Evolutionary conservation across 2,797 vertebrate species (phyloP).

Genomic region (Australoheros facetus): DNA sequence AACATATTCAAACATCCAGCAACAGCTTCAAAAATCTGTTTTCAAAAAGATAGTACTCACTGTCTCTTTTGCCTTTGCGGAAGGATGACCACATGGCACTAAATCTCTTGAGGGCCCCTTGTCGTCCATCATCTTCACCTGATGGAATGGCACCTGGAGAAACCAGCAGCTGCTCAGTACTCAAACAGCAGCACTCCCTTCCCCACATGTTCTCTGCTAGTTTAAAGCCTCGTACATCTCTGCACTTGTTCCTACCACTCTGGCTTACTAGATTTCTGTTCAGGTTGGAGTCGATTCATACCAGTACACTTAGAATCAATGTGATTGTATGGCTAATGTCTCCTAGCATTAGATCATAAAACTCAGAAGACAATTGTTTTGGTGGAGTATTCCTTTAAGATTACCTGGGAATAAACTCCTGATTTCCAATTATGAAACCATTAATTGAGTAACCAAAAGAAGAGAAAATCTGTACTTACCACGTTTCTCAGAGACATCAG

Average conservation of each 20-base stretch:
- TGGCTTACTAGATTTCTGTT: background rate
- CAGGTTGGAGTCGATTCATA: background rate
- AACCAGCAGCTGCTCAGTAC: background rate
- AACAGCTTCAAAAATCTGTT: background rate
- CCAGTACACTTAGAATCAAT: background rate
- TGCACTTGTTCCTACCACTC: background rate
- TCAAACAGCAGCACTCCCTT: background rate
- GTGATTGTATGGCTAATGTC: background rate
- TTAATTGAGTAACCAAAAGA: background rate
- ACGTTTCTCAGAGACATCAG: constrained; percentile 42
- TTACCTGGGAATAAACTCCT: no score
- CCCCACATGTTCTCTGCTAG: background rate
- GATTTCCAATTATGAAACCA: background rate
- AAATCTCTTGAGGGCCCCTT: constrained; percentile 74
- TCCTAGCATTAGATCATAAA: background rate
- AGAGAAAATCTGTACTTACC: constrained; percentile 35
- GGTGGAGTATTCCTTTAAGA: background rate
- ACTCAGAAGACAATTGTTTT: background rate
- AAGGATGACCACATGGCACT: constrained; percentile 77
- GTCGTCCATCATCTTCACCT: constrained; percentile 62
- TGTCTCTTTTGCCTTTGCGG: constrained; percentile 68
- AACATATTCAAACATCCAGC: background rate
- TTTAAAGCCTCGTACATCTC: background rate
- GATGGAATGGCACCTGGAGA: constrained; percentile 46
- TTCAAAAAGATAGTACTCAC: constrained; percentile 58